Conservation (phyloP, 2,888 invertebrate genomes). For the Spodoptera exigua region DNA sequence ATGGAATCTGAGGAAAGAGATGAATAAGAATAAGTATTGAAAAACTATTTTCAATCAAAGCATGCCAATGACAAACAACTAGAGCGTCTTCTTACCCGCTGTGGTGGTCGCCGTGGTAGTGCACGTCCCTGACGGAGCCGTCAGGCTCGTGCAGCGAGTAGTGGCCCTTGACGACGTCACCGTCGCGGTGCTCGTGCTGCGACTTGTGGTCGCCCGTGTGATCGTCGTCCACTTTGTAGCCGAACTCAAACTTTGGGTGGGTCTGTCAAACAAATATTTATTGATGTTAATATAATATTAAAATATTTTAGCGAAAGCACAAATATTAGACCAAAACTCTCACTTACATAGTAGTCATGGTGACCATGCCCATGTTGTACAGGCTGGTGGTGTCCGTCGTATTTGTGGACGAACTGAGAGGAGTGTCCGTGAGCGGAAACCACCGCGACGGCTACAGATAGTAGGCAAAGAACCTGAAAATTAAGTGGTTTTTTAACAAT, state of each 20-base stretch:
- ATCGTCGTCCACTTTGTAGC: constrained; percentile 71
- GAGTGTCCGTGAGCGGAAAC: constrained; percentile 45
- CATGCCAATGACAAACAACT: no score
- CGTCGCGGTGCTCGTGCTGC: constrained; percentile 83
- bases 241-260: constrained; percentile 62
- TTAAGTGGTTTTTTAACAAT: not conserved
- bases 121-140: constrained; percentile 83
- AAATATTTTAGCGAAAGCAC: no score
- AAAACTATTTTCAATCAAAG: no score
- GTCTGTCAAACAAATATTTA: constrained; percentile 49
- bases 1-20: constrained; percentile 36
- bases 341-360: constrained; percentile 1
- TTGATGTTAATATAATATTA: no score
- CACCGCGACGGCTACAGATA: constrained; percentile 21
- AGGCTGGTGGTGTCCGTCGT: constrained; percentile 70
- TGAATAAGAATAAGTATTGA: not conserved
- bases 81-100: constrained; percentile 68
- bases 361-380: constrained; percentile 63
- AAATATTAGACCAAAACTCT: not conserved
- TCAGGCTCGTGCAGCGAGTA: constrained; percentile 81
- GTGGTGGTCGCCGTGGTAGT: constrained; percentile 83
- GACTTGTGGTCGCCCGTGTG: constrained; percentile 87
- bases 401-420: constrained; percentile 60
- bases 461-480: constrained; percentile 37
- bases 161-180: constrained; percentile 76